Evolutionary conservation across 1,140 invertebrate genomes (phyloP), one percentile per base, ranked within the genome.

Genomic region (Heliothis subflexa): DNA sequence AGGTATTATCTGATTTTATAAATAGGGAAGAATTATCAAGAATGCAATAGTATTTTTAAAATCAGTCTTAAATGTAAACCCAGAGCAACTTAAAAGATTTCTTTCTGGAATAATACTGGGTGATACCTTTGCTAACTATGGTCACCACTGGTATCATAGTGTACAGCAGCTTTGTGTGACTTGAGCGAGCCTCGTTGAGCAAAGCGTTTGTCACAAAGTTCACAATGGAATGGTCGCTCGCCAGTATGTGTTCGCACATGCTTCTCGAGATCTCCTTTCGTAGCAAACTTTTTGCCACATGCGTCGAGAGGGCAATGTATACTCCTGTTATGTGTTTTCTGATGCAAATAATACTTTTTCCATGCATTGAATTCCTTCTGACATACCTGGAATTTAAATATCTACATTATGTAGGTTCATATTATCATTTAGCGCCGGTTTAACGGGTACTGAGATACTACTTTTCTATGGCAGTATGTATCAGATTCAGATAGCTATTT

Each of bases 231-330:
- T 0, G 93, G 94, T 61, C 86, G 88, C n/a, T 93, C 92, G 0
- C 94, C 93, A 0, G 92, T 91, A 80, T 95, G 95, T 9, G 88
- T 87, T 1, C 90, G 82, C 9, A 90, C 80, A 57, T 95, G 95
- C 76, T 89, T 92, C 50, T 90, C 86, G 40, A 93, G 66, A 25
- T 92, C 93, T 0, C 88, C 86, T 76, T 89, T 93, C 0, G 84
- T 93, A 0, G 91, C 85, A 89, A 95, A 98, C 1, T 95, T 96
- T 85, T 98, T 96, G 1, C 95, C 90, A 79, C 95, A 96, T 13
- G 89, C 93, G 40, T 96, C 94, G 12, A 88, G 40, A 0, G 88
- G 81, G 59, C 93, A 94, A 1, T 16, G 0, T 5, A 86, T 78
- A 1, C 61, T 87, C 52, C 90, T 93, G 33, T 95, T 94, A 81